Conservation (phyloP, 1,140 invertebrate species). For the Venustaconcha ellipsiformis region DNA sequence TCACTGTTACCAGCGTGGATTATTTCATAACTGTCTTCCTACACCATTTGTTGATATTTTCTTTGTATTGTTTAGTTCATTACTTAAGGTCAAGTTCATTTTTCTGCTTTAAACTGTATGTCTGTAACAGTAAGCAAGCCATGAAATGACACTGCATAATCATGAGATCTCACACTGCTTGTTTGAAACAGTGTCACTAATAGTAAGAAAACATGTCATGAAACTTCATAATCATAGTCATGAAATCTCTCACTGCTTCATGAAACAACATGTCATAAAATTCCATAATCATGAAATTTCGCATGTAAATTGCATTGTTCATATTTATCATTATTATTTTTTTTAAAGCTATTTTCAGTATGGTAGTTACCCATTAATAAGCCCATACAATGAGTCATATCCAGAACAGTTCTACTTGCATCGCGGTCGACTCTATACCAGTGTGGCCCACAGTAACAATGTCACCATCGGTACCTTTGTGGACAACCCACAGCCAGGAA, state of each 20-base stretch:
- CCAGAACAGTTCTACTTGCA: constrained; percentile 24
- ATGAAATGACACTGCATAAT: background rate
- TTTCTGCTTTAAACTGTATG: no score
- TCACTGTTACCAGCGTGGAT: no score
- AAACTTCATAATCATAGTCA: background rate
- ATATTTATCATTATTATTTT: background rate
- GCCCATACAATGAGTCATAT: constrained; percentile 27
- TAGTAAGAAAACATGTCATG: background rate
- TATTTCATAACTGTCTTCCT: no score
- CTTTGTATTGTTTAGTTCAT: no score
- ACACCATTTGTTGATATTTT: no score
- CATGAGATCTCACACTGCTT: background rate
- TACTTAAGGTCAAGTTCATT: no score
- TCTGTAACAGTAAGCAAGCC: no score
- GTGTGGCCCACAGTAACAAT: constrained; percentile 8
- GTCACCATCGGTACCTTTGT: constrained; percentile 13
- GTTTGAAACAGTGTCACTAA: background rate
- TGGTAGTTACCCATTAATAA: constrained; percentile 27
- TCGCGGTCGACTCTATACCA: constrained; percentile 13
- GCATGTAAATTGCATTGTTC: background rate
- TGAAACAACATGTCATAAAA: background rate
- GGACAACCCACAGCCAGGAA: constrained; percentile 11
- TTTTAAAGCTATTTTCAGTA: constrained; percentile 26
- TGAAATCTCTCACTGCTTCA: background rate
- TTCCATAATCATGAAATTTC: background rate